Conservation (phyloP, 2,888 invertebrate species). For the Xestia ashworthii region DNA sequence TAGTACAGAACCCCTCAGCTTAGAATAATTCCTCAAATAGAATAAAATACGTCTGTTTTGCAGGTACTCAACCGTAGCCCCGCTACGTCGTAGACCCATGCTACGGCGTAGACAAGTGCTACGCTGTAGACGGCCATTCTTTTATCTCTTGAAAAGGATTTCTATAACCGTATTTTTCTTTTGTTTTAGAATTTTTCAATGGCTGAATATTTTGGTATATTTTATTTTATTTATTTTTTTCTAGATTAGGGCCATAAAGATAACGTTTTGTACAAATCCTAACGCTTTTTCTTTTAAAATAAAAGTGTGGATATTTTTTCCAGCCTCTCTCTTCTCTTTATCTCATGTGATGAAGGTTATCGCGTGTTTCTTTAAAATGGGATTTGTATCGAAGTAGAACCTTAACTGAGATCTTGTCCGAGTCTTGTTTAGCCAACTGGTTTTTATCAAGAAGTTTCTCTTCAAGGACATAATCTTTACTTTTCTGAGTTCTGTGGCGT, state of each 20-base stretch:
- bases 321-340: neutral
- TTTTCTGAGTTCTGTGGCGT: neutral
- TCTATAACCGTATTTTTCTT: conserved; percentile 27
- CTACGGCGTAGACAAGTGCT: conserved; percentile 47
- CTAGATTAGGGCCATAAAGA: conserved; percentile 26
- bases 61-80: conserved; percentile 35
- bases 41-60: conserved; percentile 26
- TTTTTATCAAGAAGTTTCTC: neutral
- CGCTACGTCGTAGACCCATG: conserved; percentile 44
- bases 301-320: conserved; percentile 2
- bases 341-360: conserved; percentile 10
- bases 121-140: conserved; percentile 38
- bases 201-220: conserved; percentile 8
- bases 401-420: neutral
- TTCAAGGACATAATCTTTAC: neutral
- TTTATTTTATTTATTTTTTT: conserved; percentile 16
- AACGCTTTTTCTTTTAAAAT: conserved; percentile 20
- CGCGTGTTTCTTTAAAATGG: neutral
- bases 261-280: conserved; percentile 24
- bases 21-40: conserved; percentile 40
- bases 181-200: conserved; percentile 23
- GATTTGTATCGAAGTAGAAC: conserved; percentile 1
- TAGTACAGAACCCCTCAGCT: conserved; percentile 12
- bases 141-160: conserved; percentile 29
- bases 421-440: neutral